Conservation (phyloP, 2,888 invertebrate genomes). For the Galerucella nymphaeae region DNA sequence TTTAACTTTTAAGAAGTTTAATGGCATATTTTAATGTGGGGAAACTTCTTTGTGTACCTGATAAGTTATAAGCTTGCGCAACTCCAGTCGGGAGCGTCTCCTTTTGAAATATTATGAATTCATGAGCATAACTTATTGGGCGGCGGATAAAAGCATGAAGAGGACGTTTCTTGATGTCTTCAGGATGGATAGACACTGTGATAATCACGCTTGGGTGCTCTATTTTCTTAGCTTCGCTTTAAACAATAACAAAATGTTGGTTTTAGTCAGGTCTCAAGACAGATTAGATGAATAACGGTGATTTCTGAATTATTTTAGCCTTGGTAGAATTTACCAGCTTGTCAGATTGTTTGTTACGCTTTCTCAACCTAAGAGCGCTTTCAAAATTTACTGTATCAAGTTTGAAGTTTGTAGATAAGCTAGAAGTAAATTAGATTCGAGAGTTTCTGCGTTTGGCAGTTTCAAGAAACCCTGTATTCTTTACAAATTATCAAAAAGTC, state of each 20-base stretch:
- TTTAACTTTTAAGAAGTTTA: conserved; percentile 40
- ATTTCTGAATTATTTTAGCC: no score
- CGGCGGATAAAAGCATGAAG: conserved; percentile 24
- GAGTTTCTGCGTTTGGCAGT: no score
- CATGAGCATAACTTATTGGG: conserved; percentile 36
- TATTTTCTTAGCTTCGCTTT: conserved; percentile 7
- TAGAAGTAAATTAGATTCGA: no score
- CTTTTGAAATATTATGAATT: conserved; percentile 39
- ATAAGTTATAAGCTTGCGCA: conserved; percentile 39
- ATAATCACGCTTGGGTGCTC: conserved; percentile 19
- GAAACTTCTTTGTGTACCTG: conserved; percentile 40
- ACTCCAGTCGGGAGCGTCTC: conserved; percentile 31
- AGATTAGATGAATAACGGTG: neutral
- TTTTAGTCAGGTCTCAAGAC: neutral
- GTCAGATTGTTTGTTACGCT: no score
- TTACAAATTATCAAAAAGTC: no score
- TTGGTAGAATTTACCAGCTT: no score
- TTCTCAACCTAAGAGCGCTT: no score
- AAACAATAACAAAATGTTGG: conserved; percentile 10
- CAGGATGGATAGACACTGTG: conserved; percentile 17
- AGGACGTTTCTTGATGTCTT: conserved; percentile 22
- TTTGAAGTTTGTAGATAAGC: no score
- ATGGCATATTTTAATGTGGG: conserved; percentile 44
- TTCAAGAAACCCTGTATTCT: no score
- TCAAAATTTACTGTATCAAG: no score